Conservation (phyloP, 2,113 vertebrate species). For the Capreolus pygargus region DNA sequence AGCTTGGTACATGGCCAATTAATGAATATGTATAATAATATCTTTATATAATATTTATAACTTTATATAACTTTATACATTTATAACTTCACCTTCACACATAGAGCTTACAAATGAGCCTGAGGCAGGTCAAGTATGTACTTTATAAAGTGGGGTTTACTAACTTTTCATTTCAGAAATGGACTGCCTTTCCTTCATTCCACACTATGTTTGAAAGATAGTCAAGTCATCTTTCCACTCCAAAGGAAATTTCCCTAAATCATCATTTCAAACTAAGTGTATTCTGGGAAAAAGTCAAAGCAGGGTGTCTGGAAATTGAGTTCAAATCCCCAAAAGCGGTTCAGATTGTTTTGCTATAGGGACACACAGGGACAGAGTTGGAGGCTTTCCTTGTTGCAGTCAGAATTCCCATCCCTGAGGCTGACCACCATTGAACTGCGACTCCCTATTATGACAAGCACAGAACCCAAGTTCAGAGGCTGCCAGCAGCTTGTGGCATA, state of each 20-base stretch:
- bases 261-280: background rate
- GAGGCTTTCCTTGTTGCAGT: background rate
- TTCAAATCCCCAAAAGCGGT: conserved; percentile 41
- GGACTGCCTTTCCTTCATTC: background rate
- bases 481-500: conserved; percentile 25
- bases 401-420: background rate
- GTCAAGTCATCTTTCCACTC: background rate
- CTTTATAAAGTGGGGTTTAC: background rate
- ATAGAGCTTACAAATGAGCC: background rate
- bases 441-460: background rate
- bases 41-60: background rate
- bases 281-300: conserved; percentile 14
- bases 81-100: background rate
- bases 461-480: conserved; percentile 6
- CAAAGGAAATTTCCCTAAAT: background rate
- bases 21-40: background rate
- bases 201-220: background rate
- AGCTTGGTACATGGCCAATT: background rate
- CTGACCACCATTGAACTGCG: background rate
- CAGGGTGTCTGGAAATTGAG: background rate
- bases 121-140: background rate
- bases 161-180: background rate
- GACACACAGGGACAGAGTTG: background rate
- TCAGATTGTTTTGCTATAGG: conserved; percentile 11
- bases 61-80: background rate